Evolutionary conservation across 2,888 invertebrate genomes (phyloP).

Genomic region (Lasius fuliginosus): DNA sequence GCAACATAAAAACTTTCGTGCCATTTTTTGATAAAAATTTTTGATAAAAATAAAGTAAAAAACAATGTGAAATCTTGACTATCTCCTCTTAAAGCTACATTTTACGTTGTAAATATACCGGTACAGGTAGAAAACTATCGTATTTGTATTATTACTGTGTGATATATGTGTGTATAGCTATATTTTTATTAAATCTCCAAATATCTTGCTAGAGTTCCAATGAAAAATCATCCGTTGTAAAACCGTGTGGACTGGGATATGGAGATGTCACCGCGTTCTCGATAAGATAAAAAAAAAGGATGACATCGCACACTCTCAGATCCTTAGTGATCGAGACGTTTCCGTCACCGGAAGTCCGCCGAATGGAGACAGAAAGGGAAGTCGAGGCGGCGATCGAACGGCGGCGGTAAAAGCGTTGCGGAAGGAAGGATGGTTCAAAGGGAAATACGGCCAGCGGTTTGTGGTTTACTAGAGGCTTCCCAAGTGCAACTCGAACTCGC

Average conservation of each 20-base stretch:
- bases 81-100: not conserved
- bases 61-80: not conserved
- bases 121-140: not conserved
- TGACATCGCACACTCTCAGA: not conserved
- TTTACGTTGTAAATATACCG: not conserved
- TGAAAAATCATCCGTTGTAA: not conserved
- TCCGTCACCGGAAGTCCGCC: slow-evolving; percentile 31
- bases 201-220: not conserved
- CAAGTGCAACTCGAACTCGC: slow-evolving; percentile 62
- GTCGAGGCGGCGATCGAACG: slow-evolving; percentile 14
- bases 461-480: slow-evolving; percentile 65
- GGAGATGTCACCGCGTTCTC: not conserved
- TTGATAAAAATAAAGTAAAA: not conserved
- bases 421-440: slow-evolving; percentile 57
- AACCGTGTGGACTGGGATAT: not conserved
- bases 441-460: slow-evolving; percentile 52
- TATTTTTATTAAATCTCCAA: not conserved
- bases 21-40: not conserved
- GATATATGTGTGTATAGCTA: not conserved
- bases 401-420: slow-evolving; percentile 32
- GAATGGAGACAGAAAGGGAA: slow-evolving; percentile 17
- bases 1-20: not conserved
- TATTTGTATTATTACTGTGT: not conserved
- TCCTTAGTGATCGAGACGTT: slow-evolving; percentile 7
- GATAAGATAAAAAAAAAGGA: not conserved